Evolutionary conservation across 2,797 vertebrate species (phyloP).

Genomic region (Hydrocynus forskahlii): DNA sequence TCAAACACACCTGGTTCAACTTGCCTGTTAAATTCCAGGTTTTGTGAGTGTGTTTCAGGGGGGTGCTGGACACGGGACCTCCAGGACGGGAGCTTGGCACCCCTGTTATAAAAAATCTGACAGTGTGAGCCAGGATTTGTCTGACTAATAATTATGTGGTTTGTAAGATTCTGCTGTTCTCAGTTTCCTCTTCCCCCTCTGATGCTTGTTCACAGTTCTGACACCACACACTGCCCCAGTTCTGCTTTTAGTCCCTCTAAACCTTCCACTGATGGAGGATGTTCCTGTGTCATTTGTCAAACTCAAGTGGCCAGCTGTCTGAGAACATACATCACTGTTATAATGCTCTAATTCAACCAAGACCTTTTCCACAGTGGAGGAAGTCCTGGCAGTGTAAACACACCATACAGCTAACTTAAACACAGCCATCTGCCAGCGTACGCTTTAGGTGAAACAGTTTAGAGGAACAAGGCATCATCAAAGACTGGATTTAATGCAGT

Average conservation of each 20-base stretch:
- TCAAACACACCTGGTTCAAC: too few species aligned
- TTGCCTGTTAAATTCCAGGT: too few species aligned
- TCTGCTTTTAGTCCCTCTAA: slow-evolving; percentile 34
- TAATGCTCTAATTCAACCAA: slow-evolving; percentile 61
- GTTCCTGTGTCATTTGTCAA: slow-evolving; percentile 52
- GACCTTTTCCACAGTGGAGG: slow-evolving; percentile 49
- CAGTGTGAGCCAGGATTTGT: neutral
- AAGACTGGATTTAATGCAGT: slow-evolving; percentile 47
- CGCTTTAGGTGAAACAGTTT: slow-evolving; percentile 60
- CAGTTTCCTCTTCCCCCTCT: slow-evolving; percentile 18
- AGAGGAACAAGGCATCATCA: slow-evolving; percentile 57
- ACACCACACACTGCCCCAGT: slow-evolving; percentile 10
- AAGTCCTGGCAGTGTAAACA: slow-evolving; percentile 60
- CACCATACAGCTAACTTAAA: slow-evolving; percentile 61
- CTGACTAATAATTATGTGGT: neutral
- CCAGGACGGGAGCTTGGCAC: too few species aligned
- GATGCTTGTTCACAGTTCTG: neutral
- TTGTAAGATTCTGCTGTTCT: slow-evolving; percentile 18
- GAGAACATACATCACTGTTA: slow-evolving; percentile 56
- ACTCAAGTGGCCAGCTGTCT: slow-evolving; percentile 58
- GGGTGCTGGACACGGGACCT: too few species aligned
- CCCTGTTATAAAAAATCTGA: neutral
- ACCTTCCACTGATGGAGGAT: slow-evolving; percentile 49
- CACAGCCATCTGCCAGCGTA: slow-evolving; percentile 55
- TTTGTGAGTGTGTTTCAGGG: too few species aligned